Evolutionary conservation across 2,797 vertebrate genomes (phyloP).

Genomic region (Margarornis squamiger): DNA sequence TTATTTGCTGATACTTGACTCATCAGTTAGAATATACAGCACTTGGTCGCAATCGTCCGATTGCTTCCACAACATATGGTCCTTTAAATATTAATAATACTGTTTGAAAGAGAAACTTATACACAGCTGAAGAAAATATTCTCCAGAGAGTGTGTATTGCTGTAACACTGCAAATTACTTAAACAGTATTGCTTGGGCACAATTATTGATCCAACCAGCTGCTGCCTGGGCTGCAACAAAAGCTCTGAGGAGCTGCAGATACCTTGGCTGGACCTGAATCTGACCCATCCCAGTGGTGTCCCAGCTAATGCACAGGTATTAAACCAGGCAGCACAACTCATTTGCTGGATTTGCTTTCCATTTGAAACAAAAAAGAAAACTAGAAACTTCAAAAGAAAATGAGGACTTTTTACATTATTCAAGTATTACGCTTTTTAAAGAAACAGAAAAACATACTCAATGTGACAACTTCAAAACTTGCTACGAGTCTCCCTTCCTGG

Average conservation of each 20-base stretch:
- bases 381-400: not conserved
- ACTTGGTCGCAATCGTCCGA: not conserved
- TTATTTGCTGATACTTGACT: not conserved
- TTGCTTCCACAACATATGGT: not conserved
- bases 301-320: not conserved
- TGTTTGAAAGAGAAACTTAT: not conserved
- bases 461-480: not conserved
- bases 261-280: not conserved
- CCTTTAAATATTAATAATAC: not conserved
- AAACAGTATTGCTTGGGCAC: not conserved
- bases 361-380: not conserved
- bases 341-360: not conserved
- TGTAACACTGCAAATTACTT: not conserved
- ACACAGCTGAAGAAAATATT: not conserved
- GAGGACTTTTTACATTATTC: not conserved
- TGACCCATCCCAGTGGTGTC: not conserved
- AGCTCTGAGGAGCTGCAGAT: not conserved
- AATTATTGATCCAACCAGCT: not conserved
- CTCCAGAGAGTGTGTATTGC: not conserved
- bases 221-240: not conserved
- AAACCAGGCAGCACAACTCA: not conserved
- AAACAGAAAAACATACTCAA: not conserved
- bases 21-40: not conserved
- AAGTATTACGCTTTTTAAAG: not conserved
- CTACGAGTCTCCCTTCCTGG: accelerated